Base-by-base conservation (phyloP, 2,888 invertebrate genomes). In the Coecobrya sp. region DNA sequence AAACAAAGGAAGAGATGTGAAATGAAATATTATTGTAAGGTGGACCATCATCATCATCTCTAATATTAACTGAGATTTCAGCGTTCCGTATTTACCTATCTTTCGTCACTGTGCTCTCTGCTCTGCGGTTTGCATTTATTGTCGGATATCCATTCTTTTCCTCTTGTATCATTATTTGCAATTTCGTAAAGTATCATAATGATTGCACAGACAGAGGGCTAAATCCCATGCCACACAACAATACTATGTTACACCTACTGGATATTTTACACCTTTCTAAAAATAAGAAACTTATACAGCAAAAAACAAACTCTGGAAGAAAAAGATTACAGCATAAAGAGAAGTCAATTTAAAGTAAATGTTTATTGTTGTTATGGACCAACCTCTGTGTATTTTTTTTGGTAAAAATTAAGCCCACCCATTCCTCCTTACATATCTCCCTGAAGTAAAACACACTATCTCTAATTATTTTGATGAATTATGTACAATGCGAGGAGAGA, bases 1-100 rank as follows among this genome's bases (percentile, higher is more conserved):
- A 79, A 76, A 79, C 79, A 79, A 79, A 79, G 76, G 79, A 79
- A 79, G 79, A 76, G 79, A 76, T 22, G 73, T 22, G 22, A 49
- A 76, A 76, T 36, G 8, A 16, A 70, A 1, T 36, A 25, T 49
- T n/a, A n/a, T n/a, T n/a, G n/a, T n/a, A n/a, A n/a, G n/a, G 76
- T 76, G 49, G 76, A 19, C 76, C 49, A 25, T 36, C 1, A 3
- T 3, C 65, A 13, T 1, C 22, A n/a, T 36, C 1, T 25, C 3
- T 49, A 68, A 36, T 16, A 49, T 22, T 49, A 49, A 25, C 76
- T 22, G 27, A 73, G 8, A 73, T 73, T 49, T 76, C 11, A 25
- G n/a, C 25, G 45, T 49, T 76, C 79, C 27, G 52, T 55, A 30
- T 27, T 79, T 79, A 79, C 27, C 19, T 79, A 79, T 52, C 19